Base-by-base conservation (phyloP, 2,888 invertebrate species). In the Molanna angustata region DNA sequence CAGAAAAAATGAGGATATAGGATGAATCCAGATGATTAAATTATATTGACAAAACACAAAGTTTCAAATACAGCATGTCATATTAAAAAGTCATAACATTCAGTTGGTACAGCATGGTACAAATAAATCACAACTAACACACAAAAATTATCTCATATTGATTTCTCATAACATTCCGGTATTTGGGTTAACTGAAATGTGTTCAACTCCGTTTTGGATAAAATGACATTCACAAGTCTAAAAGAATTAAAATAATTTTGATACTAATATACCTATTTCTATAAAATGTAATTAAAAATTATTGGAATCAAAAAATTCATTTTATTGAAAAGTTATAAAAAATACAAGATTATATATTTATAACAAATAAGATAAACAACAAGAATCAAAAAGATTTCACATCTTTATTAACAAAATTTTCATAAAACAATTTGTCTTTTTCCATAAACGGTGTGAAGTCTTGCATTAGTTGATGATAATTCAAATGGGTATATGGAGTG, bases 401-500 rank as follows among this genome's bases (percentile, higher is more conserved):
- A 57, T 74, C 66, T 68, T 86, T 87, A 42, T 64, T 65, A 62
- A 85, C 75, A 70, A 84, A 86, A 58, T 73, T 67, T 31, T 70
- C 64, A 64, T 76, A 73, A 67, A 83, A 88, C 17, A 64, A 64
- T 7, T 65, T 52, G 70, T 88, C 87, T 33, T 68, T 63, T 13
- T 75, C 69, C 58, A 70, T 61, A 13, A 80, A 61, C 21, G 78
- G 71, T 60, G 77, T 67, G 11, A 80, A 75, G 62, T 76, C 76
- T 49, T 70, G 65, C 40, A 88, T 71, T 37, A 91, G 67, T 49
- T 85, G 79, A 47, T 80, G 70, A 67, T 84, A 83, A 27, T 68
- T 70, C 18, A 91, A 62, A 59, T 76, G 69, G 51, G 71, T 67
- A 68, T 84, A 90, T 7, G 64, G 57, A 17, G 62, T 60, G 18